Evolutionary conservation across 2,888 invertebrate species (phyloP).

Genomic region (Callimorpha dominula): DNA sequence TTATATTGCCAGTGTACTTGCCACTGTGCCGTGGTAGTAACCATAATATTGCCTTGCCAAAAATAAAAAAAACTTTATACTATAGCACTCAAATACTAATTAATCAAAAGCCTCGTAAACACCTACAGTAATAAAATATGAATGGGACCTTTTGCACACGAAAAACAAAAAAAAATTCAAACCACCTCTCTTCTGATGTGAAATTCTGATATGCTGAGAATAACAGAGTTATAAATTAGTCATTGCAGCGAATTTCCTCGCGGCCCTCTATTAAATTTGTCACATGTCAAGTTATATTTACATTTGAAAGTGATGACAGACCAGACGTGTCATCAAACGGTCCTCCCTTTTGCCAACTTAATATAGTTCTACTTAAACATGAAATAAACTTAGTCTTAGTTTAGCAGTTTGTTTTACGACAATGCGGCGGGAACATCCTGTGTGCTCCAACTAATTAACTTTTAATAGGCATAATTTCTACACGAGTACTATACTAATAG

Average conservation of each 20-base stretch:
- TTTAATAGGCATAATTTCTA: slow-evolving; percentile 57
- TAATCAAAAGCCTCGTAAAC: too few relatives aligned
- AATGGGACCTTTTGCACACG: background rate
- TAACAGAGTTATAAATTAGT: slow-evolving; percentile 34
- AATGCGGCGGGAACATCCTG: slow-evolving; percentile 54
- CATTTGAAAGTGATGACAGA: slow-evolving; percentile 54
- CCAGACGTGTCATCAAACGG: slow-evolving; percentile 50
- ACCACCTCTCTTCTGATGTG: background rate
- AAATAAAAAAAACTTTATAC: background rate
- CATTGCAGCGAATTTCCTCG: slow-evolving; percentile 44
- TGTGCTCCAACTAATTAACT: slow-evolving; percentile 54
- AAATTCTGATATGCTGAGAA: slow-evolving; percentile 4
- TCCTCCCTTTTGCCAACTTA: slow-evolving; percentile 51
- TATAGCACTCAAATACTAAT: background rate
- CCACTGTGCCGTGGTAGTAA: background rate
- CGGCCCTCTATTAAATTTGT: slow-evolving; percentile 56
- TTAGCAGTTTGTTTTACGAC: slow-evolving; percentile 55
- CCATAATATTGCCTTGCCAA: background rate
- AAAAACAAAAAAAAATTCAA: background rate
- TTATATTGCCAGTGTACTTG: background rate
- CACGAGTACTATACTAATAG: slow-evolving; percentile 46
- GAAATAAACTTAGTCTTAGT: slow-evolving; percentile 52
- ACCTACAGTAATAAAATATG: background rate
- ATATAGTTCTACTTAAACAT: slow-evolving; percentile 53
- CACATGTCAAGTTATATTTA: slow-evolving; percentile 55